Evolutionary conservation across 2,888 invertebrate genomes (phyloP).

Genomic region (Leptinotarsa rubiginosa): DNA sequence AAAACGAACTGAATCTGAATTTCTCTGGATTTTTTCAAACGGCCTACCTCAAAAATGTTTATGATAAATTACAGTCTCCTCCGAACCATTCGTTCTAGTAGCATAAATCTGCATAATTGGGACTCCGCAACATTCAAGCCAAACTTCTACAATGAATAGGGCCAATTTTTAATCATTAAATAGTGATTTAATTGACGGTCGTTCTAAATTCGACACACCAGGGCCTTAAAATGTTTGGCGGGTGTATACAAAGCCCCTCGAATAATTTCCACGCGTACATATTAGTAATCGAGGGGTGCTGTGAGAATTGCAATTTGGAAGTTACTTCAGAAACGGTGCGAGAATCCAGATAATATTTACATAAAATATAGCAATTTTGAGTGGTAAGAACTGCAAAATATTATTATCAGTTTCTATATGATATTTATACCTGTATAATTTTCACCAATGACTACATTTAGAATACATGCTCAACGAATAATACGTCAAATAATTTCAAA

Average conservation of each 20-base stretch:
- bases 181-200: conserved; percentile 43
- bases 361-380: too few species aligned
- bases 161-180: conserved; percentile 47
- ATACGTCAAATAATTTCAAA: too few species aligned
- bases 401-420: too few species aligned
- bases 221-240: conserved; percentile 24
- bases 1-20: too few species aligned
- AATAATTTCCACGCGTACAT: conserved; percentile 1
- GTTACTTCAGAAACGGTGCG: background rate
- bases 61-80: background rate
- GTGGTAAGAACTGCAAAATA: too few species aligned
- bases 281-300: conserved; percentile 2
- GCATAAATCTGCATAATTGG: conserved; percentile 45
- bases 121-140: conserved; percentile 32
- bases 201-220: conserved; percentile 43
- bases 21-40: too few species aligned
- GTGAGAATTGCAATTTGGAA: conserved; percentile 16
- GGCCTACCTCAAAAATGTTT: background rate
- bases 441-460: too few species aligned
- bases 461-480: too few species aligned
- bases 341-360: background rate
- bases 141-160: conserved; percentile 37
- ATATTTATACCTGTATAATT: too few species aligned
- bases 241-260: conserved; percentile 14
- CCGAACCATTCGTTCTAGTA: background rate